Evolutionary conservation across 2,113 vertebrate genomes (phyloP).

Genomic region (Cochlearius cochlearius): DNA sequence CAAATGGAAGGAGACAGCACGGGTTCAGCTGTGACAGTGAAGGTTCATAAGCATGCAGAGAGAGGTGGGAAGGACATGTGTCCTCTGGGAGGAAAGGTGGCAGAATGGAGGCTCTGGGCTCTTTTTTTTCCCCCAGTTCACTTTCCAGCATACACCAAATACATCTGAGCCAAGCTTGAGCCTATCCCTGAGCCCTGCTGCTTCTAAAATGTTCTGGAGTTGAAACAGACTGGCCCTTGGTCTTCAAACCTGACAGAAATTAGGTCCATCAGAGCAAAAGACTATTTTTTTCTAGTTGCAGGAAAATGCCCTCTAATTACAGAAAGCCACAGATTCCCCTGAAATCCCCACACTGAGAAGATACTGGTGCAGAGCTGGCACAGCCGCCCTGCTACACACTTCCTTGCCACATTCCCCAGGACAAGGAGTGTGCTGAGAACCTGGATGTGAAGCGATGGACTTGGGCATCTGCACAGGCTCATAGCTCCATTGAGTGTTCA

Average conservation of each 20-base stretch:
- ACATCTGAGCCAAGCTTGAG: neutral
- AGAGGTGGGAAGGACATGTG: neutral
- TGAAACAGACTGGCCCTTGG: neutral
- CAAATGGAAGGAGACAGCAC: neutral
- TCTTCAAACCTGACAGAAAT: neutral
- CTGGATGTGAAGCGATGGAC: neutral
- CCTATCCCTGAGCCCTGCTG: neutral
- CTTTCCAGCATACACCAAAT: neutral
- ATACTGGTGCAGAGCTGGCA: neutral
- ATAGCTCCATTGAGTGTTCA: neutral
- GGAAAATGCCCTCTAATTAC: neutral
- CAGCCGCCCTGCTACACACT: neutral
- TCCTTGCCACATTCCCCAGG: neutral
- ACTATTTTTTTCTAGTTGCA: neutral
- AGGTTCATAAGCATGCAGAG: neutral
- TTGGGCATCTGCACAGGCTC: fast-evolving
- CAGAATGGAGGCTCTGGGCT: neutral
- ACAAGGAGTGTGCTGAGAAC: neutral
- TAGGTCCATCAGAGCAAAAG: neutral
- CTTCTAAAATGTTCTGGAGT: neutral
- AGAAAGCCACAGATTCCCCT: neutral
- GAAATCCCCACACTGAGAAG: neutral
- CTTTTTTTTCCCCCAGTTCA: neutral
- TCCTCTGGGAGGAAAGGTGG: neutral
- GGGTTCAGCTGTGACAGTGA: neutral